Evolutionary conservation across 2,888 invertebrate species (phyloP).

Genomic region (Zaprionus bogoriensis): DNA sequence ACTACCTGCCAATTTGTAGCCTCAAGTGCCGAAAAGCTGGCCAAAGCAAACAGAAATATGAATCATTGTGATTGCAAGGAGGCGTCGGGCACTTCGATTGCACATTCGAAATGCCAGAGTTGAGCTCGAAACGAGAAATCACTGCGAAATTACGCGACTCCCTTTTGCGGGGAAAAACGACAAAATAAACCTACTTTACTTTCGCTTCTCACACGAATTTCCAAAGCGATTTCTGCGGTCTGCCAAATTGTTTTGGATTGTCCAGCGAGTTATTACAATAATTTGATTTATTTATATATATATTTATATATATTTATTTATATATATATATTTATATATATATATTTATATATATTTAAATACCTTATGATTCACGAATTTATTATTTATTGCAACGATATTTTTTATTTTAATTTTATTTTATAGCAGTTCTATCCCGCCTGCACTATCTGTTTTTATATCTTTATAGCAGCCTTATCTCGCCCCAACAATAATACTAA

Average conservation of each 20-base stretch:
- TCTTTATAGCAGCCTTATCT: no score
- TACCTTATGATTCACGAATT: no score
- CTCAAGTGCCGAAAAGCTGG: slow-evolving; percentile 44
- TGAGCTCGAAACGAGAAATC: slow-evolving; percentile 29
- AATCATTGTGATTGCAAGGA: slow-evolving; percentile 57
- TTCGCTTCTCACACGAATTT: slow-evolving; percentile 23
- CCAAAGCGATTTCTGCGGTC: slow-evolving; percentile 16
- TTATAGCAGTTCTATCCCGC: no score
- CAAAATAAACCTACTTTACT: slow-evolving; percentile 36
- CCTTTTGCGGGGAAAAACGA: slow-evolving; percentile 1
- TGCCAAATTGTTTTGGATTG: slow-evolving; percentile 8
- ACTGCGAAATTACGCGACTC: slow-evolving; percentile 8
- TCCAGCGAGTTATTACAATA: not conserved
- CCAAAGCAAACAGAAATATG: slow-evolving; percentile 41
- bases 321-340: not conserved
- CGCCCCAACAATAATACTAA: no score
- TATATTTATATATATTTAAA: not conserved
- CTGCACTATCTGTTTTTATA: no score
- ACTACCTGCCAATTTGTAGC: slow-evolving; percentile 56
- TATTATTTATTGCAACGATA: no score
- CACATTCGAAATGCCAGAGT: slow-evolving; percentile 63
- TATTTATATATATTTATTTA: not conserved
- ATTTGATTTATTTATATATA: slow-evolving; percentile 3
- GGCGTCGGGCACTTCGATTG: slow-evolving; percentile 20
- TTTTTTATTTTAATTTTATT: no score